Conservation (phyloP, 2,888 invertebrate species). For the Itoplectis maculator region DNA sequence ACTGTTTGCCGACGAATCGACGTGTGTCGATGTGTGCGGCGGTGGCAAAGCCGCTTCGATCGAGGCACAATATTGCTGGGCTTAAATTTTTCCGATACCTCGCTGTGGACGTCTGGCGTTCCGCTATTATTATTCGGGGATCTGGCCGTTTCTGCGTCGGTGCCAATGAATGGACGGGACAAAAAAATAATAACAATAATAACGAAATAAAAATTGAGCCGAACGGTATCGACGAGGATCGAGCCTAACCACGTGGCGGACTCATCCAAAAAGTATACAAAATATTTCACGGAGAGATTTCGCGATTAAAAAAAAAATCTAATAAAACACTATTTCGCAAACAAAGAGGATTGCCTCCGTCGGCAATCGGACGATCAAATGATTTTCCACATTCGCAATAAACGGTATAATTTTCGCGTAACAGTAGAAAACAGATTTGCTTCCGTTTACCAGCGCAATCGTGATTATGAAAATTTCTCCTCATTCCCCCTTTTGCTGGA, state of each 20-base stretch:
- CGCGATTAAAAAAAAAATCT: not conserved
- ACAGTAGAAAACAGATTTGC: slow-evolving; percentile 14
- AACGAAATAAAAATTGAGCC: not conserved
- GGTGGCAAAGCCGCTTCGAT: slow-evolving; percentile 57
- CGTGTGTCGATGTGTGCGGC: not conserved
- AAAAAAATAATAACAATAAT: not conserved
- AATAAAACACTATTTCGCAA: not conserved
- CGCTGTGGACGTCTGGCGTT: slow-evolving; percentile 9
- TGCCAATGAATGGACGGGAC: slow-evolving; percentile 26
- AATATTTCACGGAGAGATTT: slow-evolving; percentile 11
- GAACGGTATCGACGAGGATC: slow-evolving; percentile 29
- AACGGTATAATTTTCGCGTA: not conserved
- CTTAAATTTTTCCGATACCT: slow-evolving; percentile 57
- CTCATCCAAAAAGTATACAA: slow-evolving; percentile 14
- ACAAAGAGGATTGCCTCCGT: not conserved
- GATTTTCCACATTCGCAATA: not conserved
- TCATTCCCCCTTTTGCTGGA: not conserved
- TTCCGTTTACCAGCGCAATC: not conserved
- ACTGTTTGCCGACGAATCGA: slow-evolving; percentile 19
- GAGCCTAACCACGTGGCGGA: not conserved
- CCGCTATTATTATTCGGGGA: slow-evolving; percentile 42
- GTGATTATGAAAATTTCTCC: not conserved
- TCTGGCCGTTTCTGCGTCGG: slow-evolving; percentile 44
- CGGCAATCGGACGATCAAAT: too few relatives aligned
- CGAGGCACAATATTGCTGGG: slow-evolving; percentile 58